phyloP scores from a whole-genome alignment of 2,888 invertebrate genomes.

The Pyrochroa serraticornis region DNA sequence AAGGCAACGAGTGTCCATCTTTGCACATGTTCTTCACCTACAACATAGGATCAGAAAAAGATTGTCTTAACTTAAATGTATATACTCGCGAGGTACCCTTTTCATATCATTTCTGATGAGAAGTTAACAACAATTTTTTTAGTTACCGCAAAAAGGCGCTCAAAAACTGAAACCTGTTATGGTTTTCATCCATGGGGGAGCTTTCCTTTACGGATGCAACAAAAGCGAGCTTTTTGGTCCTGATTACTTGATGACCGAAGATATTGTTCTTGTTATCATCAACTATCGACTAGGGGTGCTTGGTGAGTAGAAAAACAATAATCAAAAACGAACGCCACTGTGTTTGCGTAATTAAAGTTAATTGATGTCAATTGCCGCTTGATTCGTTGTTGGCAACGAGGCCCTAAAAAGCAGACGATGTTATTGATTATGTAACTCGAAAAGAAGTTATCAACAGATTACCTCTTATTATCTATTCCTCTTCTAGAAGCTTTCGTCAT shows the following conservation, averaged over 20 bases:
- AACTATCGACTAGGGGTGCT: slow-evolving; percentile 55
- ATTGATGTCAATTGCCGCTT: no score
- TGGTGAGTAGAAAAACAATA: slow-evolving; percentile 36
- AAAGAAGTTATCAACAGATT: no score
- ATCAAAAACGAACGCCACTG: no score
- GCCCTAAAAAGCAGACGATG: no score
- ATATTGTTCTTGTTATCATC: slow-evolving; percentile 52
- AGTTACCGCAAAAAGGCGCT: slow-evolving; percentile 25
- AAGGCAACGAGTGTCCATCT: slow-evolving; percentile 46
- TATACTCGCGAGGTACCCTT: slow-evolving; percentile 50
- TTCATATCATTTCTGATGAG: no score
- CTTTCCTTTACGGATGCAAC: slow-evolving; percentile 50
- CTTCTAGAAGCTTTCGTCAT: no score
- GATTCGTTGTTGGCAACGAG: no score
- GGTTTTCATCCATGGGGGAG: slow-evolving; percentile 58
- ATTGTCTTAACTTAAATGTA: slow-evolving; percentile 61
- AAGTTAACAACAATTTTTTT: not conserved
- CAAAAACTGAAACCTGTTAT: slow-evolving; percentile 51
- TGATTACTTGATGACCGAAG: slow-evolving; percentile 51
- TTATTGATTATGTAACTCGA: no score
- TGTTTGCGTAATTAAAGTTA: no score
- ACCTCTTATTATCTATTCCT: no score
- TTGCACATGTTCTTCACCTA: slow-evolving; percentile 46
- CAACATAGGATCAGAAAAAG: slow-evolving; percentile 60
- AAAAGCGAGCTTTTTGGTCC: slow-evolving; percentile 49